Percentiles rank a stretch among this genome's conserved stretches.
phyloP scores from a whole-genome alignment of 1,140 invertebrate genomes.

The Oryzaephilus surinamensis region DNA sequence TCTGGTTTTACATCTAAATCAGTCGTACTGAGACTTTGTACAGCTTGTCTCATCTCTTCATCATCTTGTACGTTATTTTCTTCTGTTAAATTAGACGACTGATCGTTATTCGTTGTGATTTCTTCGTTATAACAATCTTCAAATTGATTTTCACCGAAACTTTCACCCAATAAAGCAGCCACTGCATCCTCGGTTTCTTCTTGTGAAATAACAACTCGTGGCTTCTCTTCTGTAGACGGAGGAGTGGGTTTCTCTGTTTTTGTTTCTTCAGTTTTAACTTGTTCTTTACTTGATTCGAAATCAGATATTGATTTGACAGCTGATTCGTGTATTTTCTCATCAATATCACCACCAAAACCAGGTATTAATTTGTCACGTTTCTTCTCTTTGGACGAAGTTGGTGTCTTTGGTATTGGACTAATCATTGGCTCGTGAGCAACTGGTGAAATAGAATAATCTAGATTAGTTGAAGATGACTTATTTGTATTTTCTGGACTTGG shows the following conservation, averaged over 20 bases:
- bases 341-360: constrained; percentile 55
- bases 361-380: constrained; percentile 53
- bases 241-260: constrained; percentile 19
- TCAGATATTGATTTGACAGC: constrained; percentile 67
- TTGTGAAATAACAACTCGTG: constrained; percentile 74
- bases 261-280: constrained; percentile 32
- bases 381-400: constrained; percentile 31
- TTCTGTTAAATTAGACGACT: constrained; percentile 39
- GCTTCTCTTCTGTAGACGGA: constrained; percentile 52
- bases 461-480: constrained; percentile 30
- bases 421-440: constrained; percentile 40
- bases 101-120: constrained; percentile 28
- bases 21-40: constrained; percentile 60
- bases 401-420: constrained; percentile 47
- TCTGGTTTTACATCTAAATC: constrained; percentile 71
- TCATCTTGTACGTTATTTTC: constrained; percentile 54
- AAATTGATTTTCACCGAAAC: constrained; percentile 52
- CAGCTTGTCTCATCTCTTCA: constrained; percentile 67
- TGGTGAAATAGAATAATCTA: constrained; percentile 33
- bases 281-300: constrained; percentile 34
- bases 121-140: constrained; percentile 39
- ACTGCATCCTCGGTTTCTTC: constrained; percentile 89
- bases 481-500: constrained; percentile 25
- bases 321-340: constrained; percentile 65
- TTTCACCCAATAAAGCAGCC: constrained; percentile 73